A percentile compares a stretch with the other conserved stretches of the same genome.
phyloP scores from a whole-genome alignment of 2,888 invertebrate species.

The Osedax fenrisi region DNA sequence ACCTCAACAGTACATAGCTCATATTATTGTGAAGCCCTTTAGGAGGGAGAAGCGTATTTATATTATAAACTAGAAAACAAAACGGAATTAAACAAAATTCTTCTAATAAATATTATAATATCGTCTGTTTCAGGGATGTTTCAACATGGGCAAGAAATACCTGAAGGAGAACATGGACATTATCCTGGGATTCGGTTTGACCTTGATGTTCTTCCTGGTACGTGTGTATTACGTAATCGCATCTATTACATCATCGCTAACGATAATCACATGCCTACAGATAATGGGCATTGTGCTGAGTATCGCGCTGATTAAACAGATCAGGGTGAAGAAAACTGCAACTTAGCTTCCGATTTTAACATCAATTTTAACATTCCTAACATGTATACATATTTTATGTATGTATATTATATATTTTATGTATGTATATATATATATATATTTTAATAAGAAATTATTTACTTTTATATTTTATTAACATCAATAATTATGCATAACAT shows the following conservation, averaged over 20 bases:
- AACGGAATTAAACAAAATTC: too few species aligned
- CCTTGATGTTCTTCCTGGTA: constrained; percentile 11
- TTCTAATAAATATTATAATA: background rate
- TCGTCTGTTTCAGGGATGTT: constrained; percentile 35
- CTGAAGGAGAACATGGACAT: constrained; percentile 34
- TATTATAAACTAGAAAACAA: too few species aligned
- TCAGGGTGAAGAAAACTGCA: background rate
- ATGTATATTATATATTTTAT: too few species aligned
- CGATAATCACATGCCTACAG: too few species aligned
- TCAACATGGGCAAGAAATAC: constrained; percentile 35
- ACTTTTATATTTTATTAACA: background rate
- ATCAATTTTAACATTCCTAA: too few species aligned
- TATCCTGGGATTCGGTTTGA: constrained; percentile 35
- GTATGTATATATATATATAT: too few species aligned
- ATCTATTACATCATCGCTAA: too few species aligned
- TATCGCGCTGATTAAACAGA: background rate
- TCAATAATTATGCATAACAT: background rate
- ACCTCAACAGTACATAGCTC: too few species aligned
- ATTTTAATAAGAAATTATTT: too few species aligned
- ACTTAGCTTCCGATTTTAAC: too few species aligned
- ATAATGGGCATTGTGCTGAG: background rate
- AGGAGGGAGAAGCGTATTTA: background rate
- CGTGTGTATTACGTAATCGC: too few species aligned
- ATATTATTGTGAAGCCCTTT: background rate
- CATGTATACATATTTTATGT: too few species aligned